Evolutionary conservation across 2,113 vertebrate genomes (phyloP).

Genomic region (Danio rerio): GRCz12tu NC_133183.1:29437001-29437500

Average conservation of each 20-base stretch:
- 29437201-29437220: too few species aligned
- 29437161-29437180: too few species aligned
- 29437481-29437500: background rate
- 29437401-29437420: conserved; percentile 3
- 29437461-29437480: background rate
- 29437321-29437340: conserved; percentile 5
- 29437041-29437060: too few species aligned
- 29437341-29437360: conserved; percentile 20
- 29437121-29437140: too few species aligned
- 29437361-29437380: background rate
- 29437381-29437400: conserved; percentile 10
- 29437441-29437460: background rate
- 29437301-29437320: conserved; percentile 18
- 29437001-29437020: too few species aligned
- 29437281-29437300: conserved; percentile 21
- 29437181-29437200: too few species aligned
- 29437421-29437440: conserved; percentile 5
- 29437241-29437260: background rate
- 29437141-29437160: too few species aligned
- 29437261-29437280: background rate
- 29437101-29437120: too few species aligned
- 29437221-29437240: too few species aligned
- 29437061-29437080: too few species aligned
- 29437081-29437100: too few species aligned
- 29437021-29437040: too few species aligned